Percentiles rank a stretch among this genome's conserved stretches.
Conservation (phyloP, 1,140 invertebrate species). For the Philaenus spumarius region DNA sequence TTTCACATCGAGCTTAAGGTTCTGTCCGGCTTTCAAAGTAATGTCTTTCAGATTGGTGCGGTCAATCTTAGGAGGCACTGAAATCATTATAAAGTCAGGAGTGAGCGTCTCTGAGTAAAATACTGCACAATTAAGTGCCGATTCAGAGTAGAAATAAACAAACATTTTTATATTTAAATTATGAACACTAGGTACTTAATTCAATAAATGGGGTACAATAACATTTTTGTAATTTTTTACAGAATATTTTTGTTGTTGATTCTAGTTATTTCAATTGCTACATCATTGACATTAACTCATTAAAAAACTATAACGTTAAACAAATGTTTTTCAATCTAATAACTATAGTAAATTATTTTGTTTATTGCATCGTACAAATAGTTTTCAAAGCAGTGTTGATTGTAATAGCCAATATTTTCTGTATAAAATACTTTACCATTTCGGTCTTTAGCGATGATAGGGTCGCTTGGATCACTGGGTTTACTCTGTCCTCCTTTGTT, state of each 20-base stretch:
- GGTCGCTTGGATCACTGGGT: conserved; percentile 77
- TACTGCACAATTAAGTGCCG: no score
- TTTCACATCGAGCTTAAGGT: conserved; percentile 79
- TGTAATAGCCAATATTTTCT: neutral
- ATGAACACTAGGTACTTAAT: no score
- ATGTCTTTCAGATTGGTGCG: conserved; percentile 80
- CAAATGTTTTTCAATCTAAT: no score
- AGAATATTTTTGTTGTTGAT: no score
- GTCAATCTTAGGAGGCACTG: conserved; percentile 85
- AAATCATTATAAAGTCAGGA: conserved; percentile 8
- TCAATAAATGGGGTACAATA: no score
- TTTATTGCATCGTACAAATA: neutral
- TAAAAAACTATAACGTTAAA: no score
- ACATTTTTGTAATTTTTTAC: no score
- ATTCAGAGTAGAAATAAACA: no score
- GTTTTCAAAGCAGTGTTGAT: neutral
- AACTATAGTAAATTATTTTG: conserved; percentile 1
- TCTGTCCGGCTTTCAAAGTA: conserved; percentile 79
- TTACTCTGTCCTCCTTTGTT: conserved; percentile 93
- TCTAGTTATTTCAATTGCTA: no score
- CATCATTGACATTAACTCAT: no score
- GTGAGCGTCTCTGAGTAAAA: no score
- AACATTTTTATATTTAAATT: no score
- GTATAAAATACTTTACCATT: conserved; percentile 54
- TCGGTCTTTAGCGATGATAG: conserved; percentile 74